Percentiles rank a stretch among this genome's conserved stretches.
These are phyloP conservation scores for Takifugu bimaculatus DNA, from an alignment of 2,113 vertebrate species.

Conservation along the genomic window DNA sequence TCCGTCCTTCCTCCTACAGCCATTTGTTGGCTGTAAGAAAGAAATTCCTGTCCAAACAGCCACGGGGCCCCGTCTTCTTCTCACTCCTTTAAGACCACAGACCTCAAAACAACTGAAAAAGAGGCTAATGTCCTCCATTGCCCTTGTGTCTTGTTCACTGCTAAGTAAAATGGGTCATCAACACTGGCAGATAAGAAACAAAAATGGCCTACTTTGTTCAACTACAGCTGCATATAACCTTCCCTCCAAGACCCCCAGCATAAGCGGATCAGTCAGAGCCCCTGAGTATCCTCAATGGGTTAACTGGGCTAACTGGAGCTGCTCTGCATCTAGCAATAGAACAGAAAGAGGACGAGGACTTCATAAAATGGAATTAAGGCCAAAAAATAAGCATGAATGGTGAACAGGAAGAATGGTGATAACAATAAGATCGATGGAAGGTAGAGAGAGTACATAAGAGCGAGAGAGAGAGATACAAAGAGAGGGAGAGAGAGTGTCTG, in stretches of 20 bases:
- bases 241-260: no score
- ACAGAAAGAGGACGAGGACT: background rate
- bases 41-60: conserved; percentile 8
- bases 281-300: no score
- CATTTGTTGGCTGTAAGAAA: conserved; percentile 27
- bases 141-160: conserved; percentile 32
- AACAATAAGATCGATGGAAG: conserved; percentile 40
- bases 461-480: no score
- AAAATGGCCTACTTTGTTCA: conserved; percentile 44
- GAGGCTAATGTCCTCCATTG: conserved; percentile 14
- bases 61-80: conserved; percentile 7
- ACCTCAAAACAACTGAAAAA: conserved; percentile 18
- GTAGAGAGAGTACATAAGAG: conserved; percentile 9
- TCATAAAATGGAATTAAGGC: conserved; percentile 19
- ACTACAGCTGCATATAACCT: conserved; percentile 17
- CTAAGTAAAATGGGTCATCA: conserved; percentile 47
- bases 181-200: conserved; percentile 40
- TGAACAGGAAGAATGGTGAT: conserved; percentile 41
- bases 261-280: no score
- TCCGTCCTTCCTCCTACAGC: no score
- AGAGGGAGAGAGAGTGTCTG: conserved; percentile 12
- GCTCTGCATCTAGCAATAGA: background rate
- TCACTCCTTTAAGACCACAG: conserved; percentile 16
- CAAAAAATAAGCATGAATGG: conserved; percentile 44
- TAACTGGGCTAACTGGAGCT: no score